Conservation (phyloP, 1,140 invertebrate genomes). For the Pachypeltis micranthus region DNA sequence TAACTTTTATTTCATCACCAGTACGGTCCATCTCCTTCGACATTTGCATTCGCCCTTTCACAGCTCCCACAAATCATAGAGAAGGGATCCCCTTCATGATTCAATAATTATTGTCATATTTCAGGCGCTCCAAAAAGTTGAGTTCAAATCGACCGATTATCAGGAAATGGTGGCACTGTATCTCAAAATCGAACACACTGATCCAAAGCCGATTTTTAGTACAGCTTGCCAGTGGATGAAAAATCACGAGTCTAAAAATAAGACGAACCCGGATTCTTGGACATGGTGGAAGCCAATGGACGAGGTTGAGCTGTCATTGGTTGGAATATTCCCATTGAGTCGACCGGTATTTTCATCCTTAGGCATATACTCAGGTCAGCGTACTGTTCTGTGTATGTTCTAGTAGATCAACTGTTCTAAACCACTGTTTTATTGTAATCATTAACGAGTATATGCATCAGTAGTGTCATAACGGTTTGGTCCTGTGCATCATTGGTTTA, state of each 20-base stretch:
- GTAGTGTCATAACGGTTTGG: background rate
- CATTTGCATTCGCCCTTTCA: too few species aligned
- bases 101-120: too few species aligned
- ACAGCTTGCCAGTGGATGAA: constrained; percentile 59
- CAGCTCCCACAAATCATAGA: too few species aligned
- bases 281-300: constrained; percentile 41
- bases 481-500: background rate
- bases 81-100: too few species aligned
- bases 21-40: background rate
- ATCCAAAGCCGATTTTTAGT: constrained; percentile 19
- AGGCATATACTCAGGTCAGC: constrained; percentile 38
- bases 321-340: constrained; percentile 63
- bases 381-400: constrained; percentile 44
- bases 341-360: constrained; percentile 35
- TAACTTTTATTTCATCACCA: background rate
- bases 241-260: constrained; percentile 37
- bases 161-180: constrained; percentile 40
- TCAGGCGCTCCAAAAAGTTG: constrained; percentile 43
- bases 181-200: constrained; percentile 29
- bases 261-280: too few species aligned
- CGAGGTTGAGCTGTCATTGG: constrained; percentile 49
- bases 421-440: background rate
- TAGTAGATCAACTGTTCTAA: too few species aligned
- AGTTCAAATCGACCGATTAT: constrained; percentile 43
- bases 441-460: background rate